A percentile compares a stretch with the other conserved stretches of the same genome.
phyloP scores from a whole-genome alignment of 2,113 vertebrate species.

The Pluvianellus socialis region DNA sequence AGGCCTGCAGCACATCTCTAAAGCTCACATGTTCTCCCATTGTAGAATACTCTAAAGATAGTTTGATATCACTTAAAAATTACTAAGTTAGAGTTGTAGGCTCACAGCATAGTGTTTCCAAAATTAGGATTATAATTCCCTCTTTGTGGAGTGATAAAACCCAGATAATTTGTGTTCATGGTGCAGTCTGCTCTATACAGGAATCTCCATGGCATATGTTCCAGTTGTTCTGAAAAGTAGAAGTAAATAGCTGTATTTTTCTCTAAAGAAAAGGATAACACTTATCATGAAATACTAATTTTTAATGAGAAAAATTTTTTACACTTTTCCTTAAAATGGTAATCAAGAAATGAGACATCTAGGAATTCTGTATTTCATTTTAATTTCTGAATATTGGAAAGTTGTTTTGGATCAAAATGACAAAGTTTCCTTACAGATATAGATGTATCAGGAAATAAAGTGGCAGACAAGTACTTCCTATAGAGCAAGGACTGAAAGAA shows the following conservation, averaged over 20 bases:
- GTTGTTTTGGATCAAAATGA: not conserved
- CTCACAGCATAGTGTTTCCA: not conserved
- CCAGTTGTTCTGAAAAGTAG: not conserved
- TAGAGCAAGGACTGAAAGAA: not conserved
- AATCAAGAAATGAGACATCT: not conserved
- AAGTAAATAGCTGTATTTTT: not conserved
- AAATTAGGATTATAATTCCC: not conserved
- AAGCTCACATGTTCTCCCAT: not conserved
- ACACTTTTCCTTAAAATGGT: not conserved
- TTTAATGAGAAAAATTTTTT: not conserved
- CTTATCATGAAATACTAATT: not conserved
- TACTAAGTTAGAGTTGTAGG: not conserved
- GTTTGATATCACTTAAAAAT: not conserved
- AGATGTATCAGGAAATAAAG: not conserved
- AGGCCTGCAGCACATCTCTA: fast-evolving
- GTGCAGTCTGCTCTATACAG: not conserved
- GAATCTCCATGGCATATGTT: fast-evolving
- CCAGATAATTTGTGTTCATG: fast-evolving
- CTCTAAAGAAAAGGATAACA: not conserved
- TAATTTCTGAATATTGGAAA: not conserved
- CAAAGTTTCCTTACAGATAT: not conserved
- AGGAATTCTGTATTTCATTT: not conserved
- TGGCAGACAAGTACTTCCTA: not conserved
- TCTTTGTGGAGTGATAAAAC: not conserved
- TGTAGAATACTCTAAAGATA: not conserved